phyloP scores from a whole-genome alignment of 2,888 invertebrate species.

The Deilephila elpenor region DNA sequence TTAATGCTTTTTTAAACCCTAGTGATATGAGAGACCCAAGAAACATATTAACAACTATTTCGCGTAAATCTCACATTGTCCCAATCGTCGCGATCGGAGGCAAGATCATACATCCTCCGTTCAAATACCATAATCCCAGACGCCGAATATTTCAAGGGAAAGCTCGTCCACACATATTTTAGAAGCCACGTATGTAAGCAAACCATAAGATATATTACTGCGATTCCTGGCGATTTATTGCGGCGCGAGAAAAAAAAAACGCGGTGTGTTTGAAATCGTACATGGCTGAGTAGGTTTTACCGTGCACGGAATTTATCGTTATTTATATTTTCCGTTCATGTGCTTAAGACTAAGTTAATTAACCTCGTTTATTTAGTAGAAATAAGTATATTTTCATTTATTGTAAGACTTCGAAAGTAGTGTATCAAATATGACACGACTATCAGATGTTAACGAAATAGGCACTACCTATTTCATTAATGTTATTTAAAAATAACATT shows the following conservation, averaged over 20 bases:
- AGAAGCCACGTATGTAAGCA: slow-evolving; percentile 40
- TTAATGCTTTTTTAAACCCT: no score
- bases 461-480: no score
- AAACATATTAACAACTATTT: not conserved
- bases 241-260: slow-evolving; percentile 36
- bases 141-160: slow-evolving; percentile 23
- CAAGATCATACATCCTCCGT: slow-evolving; percentile 11
- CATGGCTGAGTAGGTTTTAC: slow-evolving; percentile 28
- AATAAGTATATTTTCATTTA: no score
- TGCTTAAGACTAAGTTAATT: not conserved
- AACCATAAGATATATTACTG: slow-evolving; percentile 40
- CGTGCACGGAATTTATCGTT: slow-evolving; percentile 26
- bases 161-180: slow-evolving; percentile 39
- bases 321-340: not conserved
- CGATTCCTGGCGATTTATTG: slow-evolving; percentile 41
- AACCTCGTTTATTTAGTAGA: no score
- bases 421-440: no score
- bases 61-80: not conserved
- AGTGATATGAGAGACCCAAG: no score
- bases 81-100: not conserved
- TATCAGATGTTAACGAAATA: no score
- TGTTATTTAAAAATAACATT: no score
- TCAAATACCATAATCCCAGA: slow-evolving; percentile 25
- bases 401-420: no score
- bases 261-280: slow-evolving; percentile 33